Evolutionary conservation across 2,888 invertebrate genomes (phyloP).

Genomic region (Calameuta pallipes): DNA sequence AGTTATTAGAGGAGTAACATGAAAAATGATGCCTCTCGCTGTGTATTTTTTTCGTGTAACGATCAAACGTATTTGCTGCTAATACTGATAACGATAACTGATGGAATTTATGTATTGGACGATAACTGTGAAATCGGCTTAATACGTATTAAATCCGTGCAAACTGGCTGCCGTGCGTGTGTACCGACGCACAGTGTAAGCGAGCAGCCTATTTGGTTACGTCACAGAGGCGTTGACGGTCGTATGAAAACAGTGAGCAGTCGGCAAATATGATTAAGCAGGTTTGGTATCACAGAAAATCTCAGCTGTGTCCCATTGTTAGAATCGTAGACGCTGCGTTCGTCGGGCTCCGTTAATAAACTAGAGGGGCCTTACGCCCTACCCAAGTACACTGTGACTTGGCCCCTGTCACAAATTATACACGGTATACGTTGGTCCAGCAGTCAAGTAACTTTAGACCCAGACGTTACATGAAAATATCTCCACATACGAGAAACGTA

Average conservation of each 20-base stretch:
- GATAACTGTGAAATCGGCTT: neutral
- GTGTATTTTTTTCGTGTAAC: neutral
- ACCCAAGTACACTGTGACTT: neutral
- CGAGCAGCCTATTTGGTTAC: neutral
- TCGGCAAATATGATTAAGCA: neutral
- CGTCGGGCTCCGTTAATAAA: neutral
- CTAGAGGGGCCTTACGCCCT: neutral
- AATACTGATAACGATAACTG: neutral
- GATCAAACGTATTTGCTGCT: neutral
- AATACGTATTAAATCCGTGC: neutral
- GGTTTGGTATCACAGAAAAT: neutral
- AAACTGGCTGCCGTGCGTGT: neutral
- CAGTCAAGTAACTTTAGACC: neutral
- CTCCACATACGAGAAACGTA: neutral
- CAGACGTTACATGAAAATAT: neutral
- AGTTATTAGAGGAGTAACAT: too few species aligned
- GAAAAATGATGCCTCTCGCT: too few species aligned
- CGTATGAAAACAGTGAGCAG: neutral
- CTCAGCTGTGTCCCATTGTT: neutral
- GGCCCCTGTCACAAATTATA: neutral
- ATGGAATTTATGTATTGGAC: neutral
- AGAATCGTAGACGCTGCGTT: neutral
- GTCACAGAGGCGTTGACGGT: neutral
- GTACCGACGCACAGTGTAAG: neutral
- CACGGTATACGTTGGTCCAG: neutral